Base-by-base conservation (phyloP, 2,113 vertebrate genomes). In the Connochaetes taurinus region DNA sequence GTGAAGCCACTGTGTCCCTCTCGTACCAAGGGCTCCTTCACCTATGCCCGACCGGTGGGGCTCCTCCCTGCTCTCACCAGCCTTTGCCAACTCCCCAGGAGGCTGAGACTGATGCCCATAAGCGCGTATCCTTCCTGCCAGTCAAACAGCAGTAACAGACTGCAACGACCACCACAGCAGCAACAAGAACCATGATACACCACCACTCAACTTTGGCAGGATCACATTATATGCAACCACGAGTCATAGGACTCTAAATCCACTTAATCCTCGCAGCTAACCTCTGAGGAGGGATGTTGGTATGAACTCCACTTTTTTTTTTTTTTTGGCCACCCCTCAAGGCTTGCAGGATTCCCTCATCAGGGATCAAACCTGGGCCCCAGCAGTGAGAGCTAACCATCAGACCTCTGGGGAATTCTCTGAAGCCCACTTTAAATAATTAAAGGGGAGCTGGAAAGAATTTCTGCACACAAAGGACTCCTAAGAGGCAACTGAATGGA, bases 21-120 rank as follows among this genome's bases (percentile, higher is more conserved):
- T 27, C 2, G 10, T 29, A 7, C 86, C 19, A 19, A 0, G 5
- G 43, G 29, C 14, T 74, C 17, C 36, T 53, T 82, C 33, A 17
- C 31, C 31, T 10, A 25, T 71, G n/a, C 33, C 74, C 0, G 0
- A 2, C 5, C 17, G n/a, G 40, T 3, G 3, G 6, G 43, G 36
- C n/a, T 93, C 62, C 53, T 21, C 53, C 47, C 45, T 58, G 13
- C 16, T 45, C 10, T 47, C 57, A 19, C 33, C 62, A 52, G 36
- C 36, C 58, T 31, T 5, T 3, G 3, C 47, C 80, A 36, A 31
- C 45, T 60, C 31, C 85, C 90, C 33, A 23, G 50, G 80, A 47
- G 60, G 17, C 36, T 43, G 21, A 64, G 7, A 0, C 10, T 27
- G 36, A 5, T 84, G 53, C 45, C 84, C 40, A 40, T 0, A 1